Evolutionary conservation across 2,888 invertebrate genomes (phyloP).

Genomic region (Oeneis ivallda): DNA sequence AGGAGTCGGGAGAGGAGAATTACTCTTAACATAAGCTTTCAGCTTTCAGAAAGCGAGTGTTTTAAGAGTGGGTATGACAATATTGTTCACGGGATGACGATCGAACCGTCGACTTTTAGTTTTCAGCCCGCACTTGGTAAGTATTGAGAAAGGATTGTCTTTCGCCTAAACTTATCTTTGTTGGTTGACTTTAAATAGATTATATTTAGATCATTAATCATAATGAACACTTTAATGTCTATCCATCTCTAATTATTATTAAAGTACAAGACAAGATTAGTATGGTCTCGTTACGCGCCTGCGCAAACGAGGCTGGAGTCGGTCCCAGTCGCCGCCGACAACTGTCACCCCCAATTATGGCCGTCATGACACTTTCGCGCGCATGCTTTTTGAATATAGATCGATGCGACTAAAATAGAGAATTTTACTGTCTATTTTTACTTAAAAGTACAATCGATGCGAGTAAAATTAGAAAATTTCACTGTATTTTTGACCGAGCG

Average conservation of each 20-base stretch:
- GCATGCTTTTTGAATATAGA: constrained; percentile 73
- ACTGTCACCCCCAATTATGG: constrained; percentile 78
- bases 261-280: constrained; percentile 62
- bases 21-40: too few species aligned
- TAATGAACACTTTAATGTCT: constrained; percentile 57
- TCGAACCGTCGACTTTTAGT: too few species aligned
- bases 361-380: constrained; percentile 72
- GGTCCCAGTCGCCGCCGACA: constrained; percentile 58
- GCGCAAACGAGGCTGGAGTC: constrained; percentile 64
- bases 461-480: too few species aligned
- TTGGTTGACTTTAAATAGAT: too few species aligned
- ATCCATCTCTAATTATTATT: constrained; percentile 57
- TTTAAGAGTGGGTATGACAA: too few species aligned
- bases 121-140: too few species aligned
- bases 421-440: constrained; percentile 32
- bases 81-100: too few species aligned
- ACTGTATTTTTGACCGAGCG: too few species aligned
- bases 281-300: constrained; percentile 67
- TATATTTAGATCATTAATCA: constrained; percentile 31
- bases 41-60: too few species aligned
- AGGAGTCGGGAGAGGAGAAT: too few species aligned
- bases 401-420: constrained; percentile 42
- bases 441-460: not conserved
- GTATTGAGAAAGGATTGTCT: too few species aligned
- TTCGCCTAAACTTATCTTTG: too few species aligned